Evolutionary conservation across 1,140 invertebrate species (phyloP), one percentile per base, ranked within the genome.

Genomic region (Cotesia glomerata): DNA sequence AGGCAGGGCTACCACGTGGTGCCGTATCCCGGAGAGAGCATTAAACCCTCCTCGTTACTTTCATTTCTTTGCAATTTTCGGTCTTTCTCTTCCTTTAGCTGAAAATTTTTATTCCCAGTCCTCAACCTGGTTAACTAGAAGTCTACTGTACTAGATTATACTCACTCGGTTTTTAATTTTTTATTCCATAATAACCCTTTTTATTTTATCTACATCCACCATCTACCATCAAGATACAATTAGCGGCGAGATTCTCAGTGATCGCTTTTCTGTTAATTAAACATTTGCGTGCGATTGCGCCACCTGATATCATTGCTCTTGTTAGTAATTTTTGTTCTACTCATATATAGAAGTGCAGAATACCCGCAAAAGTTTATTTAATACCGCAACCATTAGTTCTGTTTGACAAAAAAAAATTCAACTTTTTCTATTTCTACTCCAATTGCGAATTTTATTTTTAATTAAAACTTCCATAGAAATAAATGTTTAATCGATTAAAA

Each of bases 251-350:
- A 36, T 34, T 34, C 34, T 14, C 39, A 45, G 26, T 9, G 32
- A 51, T 56, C 49, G 59, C 70, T 72, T 71, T n/a, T 62, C 63
- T 63, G 69, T 76, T 74, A 76, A 76, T 73, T 74, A 73, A 76
- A 70, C 66, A 34, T 72, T 72, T 64, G 65, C 64, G 18, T 68
- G 61, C 32, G 18, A 73, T 59, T 14, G 36, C 34, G 9, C 11
- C 63, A 18, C 11, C 35, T 64, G 63, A 72, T 72, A 58, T 36
- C 9, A 72, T 26, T 52, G 26, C 51, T 32, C 32, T 68, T 51
- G 54, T 18, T 16, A 35, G 34, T 45, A 8, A 11, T 45, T 13
- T 56, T 68, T 9, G 18, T 56, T 54, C 34, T 68, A 8, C 34
- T 13, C 5, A 7, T 62, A 34, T 58, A 18, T 58, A 18, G 9